Evolutionary conservation across 2,888 invertebrate genomes (phyloP).

Genomic region (Zhengitettix transpicula): DNA sequence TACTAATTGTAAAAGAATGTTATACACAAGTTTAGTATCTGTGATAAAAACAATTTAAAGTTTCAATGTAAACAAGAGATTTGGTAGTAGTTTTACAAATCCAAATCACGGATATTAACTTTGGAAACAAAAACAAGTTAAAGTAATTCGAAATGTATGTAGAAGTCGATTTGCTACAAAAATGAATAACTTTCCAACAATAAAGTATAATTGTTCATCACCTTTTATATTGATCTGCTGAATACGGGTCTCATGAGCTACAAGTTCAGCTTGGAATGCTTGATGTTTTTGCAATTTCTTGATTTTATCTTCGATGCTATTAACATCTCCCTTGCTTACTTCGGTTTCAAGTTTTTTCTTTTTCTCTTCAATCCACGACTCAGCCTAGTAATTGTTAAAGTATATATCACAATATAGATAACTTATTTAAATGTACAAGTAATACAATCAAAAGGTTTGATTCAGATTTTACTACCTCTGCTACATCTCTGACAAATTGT

Average conservation of each 20-base stretch:
- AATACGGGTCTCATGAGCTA: conserved; percentile 72
- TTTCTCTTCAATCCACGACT: conserved; percentile 84
- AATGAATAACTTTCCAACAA: background rate
- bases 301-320: conserved; percentile 81
- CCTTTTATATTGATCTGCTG: conserved; percentile 51
- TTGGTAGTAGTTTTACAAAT: background rate
- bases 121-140: background rate
- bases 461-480: conserved; percentile 34
- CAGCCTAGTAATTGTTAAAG: conserved; percentile 35
- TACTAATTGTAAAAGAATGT: too few species aligned
- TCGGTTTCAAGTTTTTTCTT: conserved; percentile 72
- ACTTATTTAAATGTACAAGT: background rate
- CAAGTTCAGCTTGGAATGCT: conserved; percentile 83
- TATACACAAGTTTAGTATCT: too few species aligned
- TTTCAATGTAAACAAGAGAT: too few species aligned
- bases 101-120: background rate
- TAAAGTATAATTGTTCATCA: background rate
- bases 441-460: background rate
- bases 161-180: too few species aligned
- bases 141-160: too few species aligned
- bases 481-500: conserved; percentile 82
- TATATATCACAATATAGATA: background rate
- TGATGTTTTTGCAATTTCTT: conserved; percentile 88
- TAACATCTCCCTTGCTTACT: conserved; percentile 53
- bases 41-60: too few species aligned